Base-by-base conservation (phyloP, 2,113 vertebrate species). In the Sebastes schlegelii region DNA sequence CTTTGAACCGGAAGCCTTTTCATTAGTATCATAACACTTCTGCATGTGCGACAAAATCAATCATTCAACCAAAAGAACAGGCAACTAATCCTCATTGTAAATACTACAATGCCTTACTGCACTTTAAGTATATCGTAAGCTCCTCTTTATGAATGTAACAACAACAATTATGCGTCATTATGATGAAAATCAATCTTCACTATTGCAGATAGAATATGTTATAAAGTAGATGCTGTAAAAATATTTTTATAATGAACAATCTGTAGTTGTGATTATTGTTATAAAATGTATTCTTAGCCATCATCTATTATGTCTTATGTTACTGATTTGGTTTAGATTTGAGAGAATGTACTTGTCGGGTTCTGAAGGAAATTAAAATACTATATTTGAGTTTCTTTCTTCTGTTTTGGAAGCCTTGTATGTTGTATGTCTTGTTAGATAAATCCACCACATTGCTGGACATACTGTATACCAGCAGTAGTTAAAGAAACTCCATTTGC, bases 181-280 rank as follows among this genome's bases (percentile, higher is more conserved):
- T 73, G 5, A 65, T 46, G 10, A n/a, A 65, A 82, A 69, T 6
- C 23, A 12, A 13, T 52, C 73, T 86, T 66, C 61, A 66, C 13
- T 48, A 7, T 34, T 45, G 46, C 14, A 80, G 68, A 40, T 7
- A 69, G 14, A 65, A 73, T 10, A 65, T 77, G 48, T 66, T 34
- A 45, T 67, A 43, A 64, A 71, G 51, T 61, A 21, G 72, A 77
- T 65, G 63, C 13, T 70, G 46, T 74, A 72, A 26, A 75, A 74
- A 67, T 85, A 82, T 64, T 88, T 90, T 90, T 91, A 45, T 83
- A 90, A 71, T 69, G 10, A 54, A 45, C 40, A n/a, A 62, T 52
- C 45, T 61, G 34, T 63, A 80, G 45, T 66, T 68, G 5, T 45
- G 8, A 80, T 60, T 80, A 34, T 66, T 68, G 10, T 46, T 76